phyloP scores from a whole-genome alignment of 37 sponge, comb jelly and placozoan genomes.

The Spongilla lacustris region DNA sequence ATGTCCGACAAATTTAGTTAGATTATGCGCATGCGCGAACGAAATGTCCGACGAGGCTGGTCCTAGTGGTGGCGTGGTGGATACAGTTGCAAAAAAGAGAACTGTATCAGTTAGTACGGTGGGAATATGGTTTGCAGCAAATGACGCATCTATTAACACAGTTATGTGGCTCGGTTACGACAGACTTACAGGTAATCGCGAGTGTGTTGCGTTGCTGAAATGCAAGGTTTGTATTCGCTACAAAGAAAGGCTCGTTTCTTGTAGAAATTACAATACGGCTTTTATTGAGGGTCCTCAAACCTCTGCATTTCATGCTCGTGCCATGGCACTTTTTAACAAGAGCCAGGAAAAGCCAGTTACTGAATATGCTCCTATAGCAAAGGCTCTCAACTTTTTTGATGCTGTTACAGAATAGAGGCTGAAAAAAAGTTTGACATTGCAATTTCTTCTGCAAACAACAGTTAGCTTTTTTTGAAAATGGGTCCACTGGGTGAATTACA shows the following conservation, averaged over 20 bases:
- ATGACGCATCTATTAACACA: not conserved
- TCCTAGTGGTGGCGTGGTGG: not conserved
- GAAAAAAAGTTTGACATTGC: constrained; percentile 43
- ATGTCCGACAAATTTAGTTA: not conserved
- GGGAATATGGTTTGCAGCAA: not conserved
- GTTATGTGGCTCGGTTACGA: not conserved
- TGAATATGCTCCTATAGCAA: constrained; percentile 25
- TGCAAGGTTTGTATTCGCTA: not conserved
- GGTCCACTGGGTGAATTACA: constrained; percentile 36
- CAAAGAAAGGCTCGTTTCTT: not conserved
- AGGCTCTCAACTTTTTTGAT: constrained; percentile 13
- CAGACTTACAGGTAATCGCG: not conserved
- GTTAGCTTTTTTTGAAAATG: constrained; percentile 52
- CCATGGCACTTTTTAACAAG: not conserved
- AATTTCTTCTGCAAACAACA: constrained; percentile 48
- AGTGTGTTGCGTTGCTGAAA: not conserved
- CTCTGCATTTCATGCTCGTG: not conserved
- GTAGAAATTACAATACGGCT: not conserved
- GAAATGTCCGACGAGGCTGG: not conserved
- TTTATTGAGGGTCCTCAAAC: not conserved
- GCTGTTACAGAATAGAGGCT: not conserved
- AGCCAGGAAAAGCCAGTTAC: constrained; percentile 5
- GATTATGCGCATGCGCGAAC: not conserved
- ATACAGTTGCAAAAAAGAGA: not conserved
- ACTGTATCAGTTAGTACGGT: constrained; percentile 7